Base-by-base conservation (phyloP, 2,113 vertebrate genomes). In the Harpagus bidentatus region DNA sequence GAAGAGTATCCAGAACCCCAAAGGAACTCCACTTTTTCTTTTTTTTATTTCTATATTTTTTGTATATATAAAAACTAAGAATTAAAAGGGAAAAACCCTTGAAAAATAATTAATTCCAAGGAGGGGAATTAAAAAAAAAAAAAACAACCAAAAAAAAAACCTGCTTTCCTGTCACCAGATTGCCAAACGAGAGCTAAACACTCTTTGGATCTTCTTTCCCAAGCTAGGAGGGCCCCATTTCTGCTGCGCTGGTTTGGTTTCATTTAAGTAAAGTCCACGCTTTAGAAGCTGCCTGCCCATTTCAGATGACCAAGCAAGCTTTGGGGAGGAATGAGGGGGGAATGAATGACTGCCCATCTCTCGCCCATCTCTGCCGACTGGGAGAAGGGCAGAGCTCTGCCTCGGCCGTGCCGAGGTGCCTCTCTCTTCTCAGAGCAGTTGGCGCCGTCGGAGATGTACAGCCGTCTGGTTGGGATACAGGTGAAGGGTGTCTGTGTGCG, bases 371-470 rank as follows among this genome's bases (percentile, higher is more conserved):
- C 92, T 93, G 90, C 95, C 34, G 16, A 83, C 80, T 50, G 88
- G 96, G 91, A 87, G 95, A 94, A 85, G 93, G 93, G 96, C 94
- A 93, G 94, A 91, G 90, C 86, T 90, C 56, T 66, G 88, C 82
- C 91, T 43, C 13, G 7, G 66, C 84, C 62, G 1, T 16, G 61
- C 94, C 50, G 8, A 87, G 87, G 85, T n/a, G 78, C 90, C 67
- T 66, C 92, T 85, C 95, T 95, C 94, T 93, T 43, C 97, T 91
- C 92, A 58, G 94, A 94, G 95, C 90, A 62, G 90, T 2, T 43
- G 92, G 93, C 40, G 10, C 78, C 42, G 13, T 65, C 52, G 34
- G 86, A 81, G 86, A 62, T 70, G 70, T 34, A 15, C 86, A 79
- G 85, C 74, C 70, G 13, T 86, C 97, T 72, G 94, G 5, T 86